Base-by-base conservation (phyloP, 2,888 invertebrate genomes). In the Cerastis leucographa region DNA sequence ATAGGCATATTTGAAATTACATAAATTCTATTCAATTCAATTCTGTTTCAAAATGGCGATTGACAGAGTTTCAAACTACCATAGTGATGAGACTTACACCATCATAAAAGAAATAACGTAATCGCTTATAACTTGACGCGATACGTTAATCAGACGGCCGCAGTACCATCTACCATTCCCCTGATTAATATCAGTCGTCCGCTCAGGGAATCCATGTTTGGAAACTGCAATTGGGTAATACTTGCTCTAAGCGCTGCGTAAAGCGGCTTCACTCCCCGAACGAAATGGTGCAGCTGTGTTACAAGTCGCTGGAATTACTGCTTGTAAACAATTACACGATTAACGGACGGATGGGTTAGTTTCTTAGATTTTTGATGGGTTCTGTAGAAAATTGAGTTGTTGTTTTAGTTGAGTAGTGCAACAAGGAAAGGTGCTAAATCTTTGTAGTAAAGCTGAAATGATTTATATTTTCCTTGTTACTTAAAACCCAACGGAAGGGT, bases 111-210 rank as follows among this genome's bases (percentile, higher is more conserved):
- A 61, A 17, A 56, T 6, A 56, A 56, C 14, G 4, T 5, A 0
- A 7, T 14, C 71, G 71, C 78, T 78, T 61, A 69, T 80, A 54
- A 59, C 81, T 80, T 76, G 72, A n/a, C 40, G 9, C 0, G 17
- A 51, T 56, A 64, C 71, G 79, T 89, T 88, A 84, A 90, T 89
- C 88, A 87, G 83, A 81, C 79, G 76, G 78, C 77, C 70, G 61
- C 81, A 79, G 77, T 72, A 77, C 76, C 73, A 84, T 81, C 86
- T 59, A 81, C 77, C 69, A 74, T 68, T 85, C 68, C 76, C 56
- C 85, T 88, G 90, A 89, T 90, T 89, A 89, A 89, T 89, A 90
- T 87, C 87, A 85, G 84, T 81, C 76, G 81, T 71, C 79, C 75
- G 74, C 79, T 71, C 68, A 62, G 88, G 78, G 86, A 81, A 72